Evolutionary conservation across 2,888 invertebrate species (phyloP).

Genomic region (Oscheius myriophilus): DNA sequence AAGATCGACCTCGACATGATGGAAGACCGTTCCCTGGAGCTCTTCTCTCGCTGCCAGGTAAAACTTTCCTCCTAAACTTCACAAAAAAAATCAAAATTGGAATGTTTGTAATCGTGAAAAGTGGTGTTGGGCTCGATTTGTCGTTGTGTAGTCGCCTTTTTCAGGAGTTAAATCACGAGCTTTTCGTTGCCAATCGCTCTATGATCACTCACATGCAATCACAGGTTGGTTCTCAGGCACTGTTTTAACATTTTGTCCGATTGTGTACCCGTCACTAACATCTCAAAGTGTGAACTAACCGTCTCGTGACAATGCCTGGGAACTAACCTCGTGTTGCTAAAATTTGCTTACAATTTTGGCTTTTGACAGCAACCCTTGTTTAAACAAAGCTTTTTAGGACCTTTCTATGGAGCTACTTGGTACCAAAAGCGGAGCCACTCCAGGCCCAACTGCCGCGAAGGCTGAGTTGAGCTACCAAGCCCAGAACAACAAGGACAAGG

Average conservation of each 20-base stretch:
- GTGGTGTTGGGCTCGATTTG: constrained; percentile 7
- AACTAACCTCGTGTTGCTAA: constrained; percentile 25
- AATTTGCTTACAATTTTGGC: neutral
- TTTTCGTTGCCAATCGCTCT: constrained; percentile 50
- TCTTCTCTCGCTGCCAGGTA: constrained; percentile 63
- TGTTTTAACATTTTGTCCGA: constrained; percentile 8
- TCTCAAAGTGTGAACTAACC: constrained; percentile 12
- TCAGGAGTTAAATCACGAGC: constrained; percentile 54
- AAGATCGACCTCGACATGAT: constrained; percentile 68
- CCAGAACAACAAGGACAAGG: constrained; percentile 37
- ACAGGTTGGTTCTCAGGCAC: constrained; percentile 37
- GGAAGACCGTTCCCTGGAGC: constrained; percentile 66
- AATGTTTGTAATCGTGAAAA: constrained; percentile 4
- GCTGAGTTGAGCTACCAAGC: constrained; percentile 55
- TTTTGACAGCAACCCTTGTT: constrained; percentile 11
- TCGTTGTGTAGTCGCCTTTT: constrained; percentile 25
- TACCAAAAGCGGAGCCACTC: constrained; percentile 62
- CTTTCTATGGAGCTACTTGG: constrained; percentile 69
- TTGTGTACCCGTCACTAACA: neutral
- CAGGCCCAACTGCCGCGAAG: constrained; percentile 67
- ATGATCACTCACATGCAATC: constrained; percentile 26
- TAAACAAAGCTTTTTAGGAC: constrained; percentile 44
- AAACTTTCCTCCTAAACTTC: constrained; percentile 27
- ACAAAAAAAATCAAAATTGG: constrained; percentile 26
- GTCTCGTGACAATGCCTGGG: constrained; percentile 30